These are phyloP conservation scores for Papilio polytes DNA, from an alignment of 1,140 invertebrate species.

Conservation along the genomic window DNA sequence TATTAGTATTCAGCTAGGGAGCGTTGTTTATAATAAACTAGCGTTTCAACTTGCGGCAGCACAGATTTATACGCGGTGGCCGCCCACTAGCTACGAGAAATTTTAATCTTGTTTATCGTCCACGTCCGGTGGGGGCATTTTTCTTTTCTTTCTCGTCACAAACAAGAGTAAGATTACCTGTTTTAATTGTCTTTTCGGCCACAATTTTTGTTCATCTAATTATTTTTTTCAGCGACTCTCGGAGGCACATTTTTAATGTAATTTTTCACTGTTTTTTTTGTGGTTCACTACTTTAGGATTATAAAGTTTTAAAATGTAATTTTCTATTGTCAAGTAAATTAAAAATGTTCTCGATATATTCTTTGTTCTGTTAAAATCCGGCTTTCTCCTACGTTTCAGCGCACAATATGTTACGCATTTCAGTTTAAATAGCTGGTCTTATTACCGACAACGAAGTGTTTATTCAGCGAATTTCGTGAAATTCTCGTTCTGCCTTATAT, in stretches of 20 bases:
- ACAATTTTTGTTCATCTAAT: not conserved
- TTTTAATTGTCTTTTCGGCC: not conserved
- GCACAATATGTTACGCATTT: constrained; percentile 10
- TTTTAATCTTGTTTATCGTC: constrained; percentile 69
- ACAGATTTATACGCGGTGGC: constrained; percentile 52
- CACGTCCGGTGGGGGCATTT: constrained; percentile 46
- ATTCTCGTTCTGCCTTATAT: not conserved
- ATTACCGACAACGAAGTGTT: not conserved
- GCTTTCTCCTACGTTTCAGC: not conserved
- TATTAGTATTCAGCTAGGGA: constrained; percentile 37
- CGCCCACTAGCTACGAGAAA: constrained; percentile 54
- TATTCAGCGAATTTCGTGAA: constrained; percentile 16
- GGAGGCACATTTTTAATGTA: not conserved
- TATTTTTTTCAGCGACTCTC: not conserved
- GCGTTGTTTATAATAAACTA: constrained; percentile 32
- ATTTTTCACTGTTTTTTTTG: not conserved
- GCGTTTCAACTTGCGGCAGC: constrained; percentile 42
- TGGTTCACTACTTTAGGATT: no score
- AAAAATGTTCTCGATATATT: not conserved
- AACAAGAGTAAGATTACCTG: constrained; percentile 20
- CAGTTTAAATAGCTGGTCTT: constrained; percentile 20
- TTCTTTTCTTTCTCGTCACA: constrained; percentile 40
- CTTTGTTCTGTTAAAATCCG: not conserved
- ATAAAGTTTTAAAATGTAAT: no score
- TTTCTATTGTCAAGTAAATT: not conserved